Base-by-base conservation (phyloP, 2,888 invertebrate genomes). In the Drosophila quinaria region DNA sequence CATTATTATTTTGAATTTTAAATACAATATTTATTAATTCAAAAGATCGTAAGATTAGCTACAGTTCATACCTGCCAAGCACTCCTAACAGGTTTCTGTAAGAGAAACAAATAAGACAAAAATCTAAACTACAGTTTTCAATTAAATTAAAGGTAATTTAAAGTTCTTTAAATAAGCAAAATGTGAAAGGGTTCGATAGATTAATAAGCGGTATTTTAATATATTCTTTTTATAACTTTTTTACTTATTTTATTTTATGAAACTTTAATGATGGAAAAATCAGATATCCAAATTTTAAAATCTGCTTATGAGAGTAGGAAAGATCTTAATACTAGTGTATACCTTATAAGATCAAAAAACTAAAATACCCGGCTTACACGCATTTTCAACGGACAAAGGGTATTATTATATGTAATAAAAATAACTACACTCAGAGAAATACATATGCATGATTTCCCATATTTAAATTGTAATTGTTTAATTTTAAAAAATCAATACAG, bases 401-500 rank as follows among this genome's bases (percentile, higher is more conserved):
- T 46, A 15, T 37, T 33, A 13, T 9, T 10, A 9, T 13, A n/a
- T n/a, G n/a, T n/a, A n/a, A n/a, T n/a, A n/a, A n/a, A n/a, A 0
- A 54, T 55, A 19, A 1, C 46, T 15, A 25, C 42, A 46, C 44
- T 55, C 29, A 42, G 55, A 17, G 9, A 44, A 35, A 51, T 59
- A 29, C 56, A 64, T 50, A 61, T 37, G 33, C 25, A 44, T 66
- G 39, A 41, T 50, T 52, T 49, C 51, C 56, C 67, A 80, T 65
- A 50, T 64, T 44, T 17, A 44, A 46, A 46, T 52, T 50, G n/a
- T 65, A 78, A 69, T 86, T 68, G 60, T 66, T 13, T 10, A 42
- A 70, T 73, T 73, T 74, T 78, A 3, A 83, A 83, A 87, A 84
- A 84, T 89, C 84, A 65, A 89, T 89, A 89, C 22, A 35, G 37